Evolutionary conservation across 2,888 invertebrate species (phyloP).

Genomic region (Achlya flavicornis): DNA sequence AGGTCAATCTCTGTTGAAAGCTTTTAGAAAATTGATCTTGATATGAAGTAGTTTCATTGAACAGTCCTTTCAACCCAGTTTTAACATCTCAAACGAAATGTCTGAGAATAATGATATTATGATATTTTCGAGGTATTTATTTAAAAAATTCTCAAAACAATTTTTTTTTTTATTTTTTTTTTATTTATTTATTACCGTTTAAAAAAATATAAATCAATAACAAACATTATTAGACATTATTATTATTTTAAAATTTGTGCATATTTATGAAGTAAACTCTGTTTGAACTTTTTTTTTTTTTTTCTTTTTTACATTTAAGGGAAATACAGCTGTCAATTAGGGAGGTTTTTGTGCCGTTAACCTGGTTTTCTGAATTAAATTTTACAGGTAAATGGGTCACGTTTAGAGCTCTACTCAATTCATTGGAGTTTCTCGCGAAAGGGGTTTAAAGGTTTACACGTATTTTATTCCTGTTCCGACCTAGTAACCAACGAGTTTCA

Average conservation of each 20-base stretch:
- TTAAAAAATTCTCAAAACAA: neutral
- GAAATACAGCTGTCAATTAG: slow-evolving; percentile 30
- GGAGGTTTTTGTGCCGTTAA: slow-evolving; percentile 33
- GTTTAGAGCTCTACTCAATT: slow-evolving; percentile 36
- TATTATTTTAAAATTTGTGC: too few relatives aligned
- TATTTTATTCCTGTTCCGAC: neutral
- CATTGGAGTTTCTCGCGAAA: neutral
- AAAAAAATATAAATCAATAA: too few relatives aligned
- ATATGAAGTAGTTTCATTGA: neutral
- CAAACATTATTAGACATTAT: too few relatives aligned
- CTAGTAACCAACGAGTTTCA: neutral
- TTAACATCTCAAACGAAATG: neutral
- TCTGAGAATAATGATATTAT: too few relatives aligned
- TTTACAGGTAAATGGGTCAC: slow-evolving; percentile 44
- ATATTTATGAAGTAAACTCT: neutral
- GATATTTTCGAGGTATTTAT: neutral
- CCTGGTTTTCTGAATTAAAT: slow-evolving; percentile 39
- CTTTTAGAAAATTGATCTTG: neutral
- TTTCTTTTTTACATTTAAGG: neutral
- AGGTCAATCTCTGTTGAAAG: neutral
- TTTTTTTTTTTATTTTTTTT: too few relatives aligned
- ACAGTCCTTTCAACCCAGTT: neutral
- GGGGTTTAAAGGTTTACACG: neutral
- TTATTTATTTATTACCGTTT: too few relatives aligned
- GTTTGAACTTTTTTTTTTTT: neutral